phyloP scores from a whole-genome alignment of 2,113 vertebrate genomes.

The Trematocara unimaculatum region DNA sequence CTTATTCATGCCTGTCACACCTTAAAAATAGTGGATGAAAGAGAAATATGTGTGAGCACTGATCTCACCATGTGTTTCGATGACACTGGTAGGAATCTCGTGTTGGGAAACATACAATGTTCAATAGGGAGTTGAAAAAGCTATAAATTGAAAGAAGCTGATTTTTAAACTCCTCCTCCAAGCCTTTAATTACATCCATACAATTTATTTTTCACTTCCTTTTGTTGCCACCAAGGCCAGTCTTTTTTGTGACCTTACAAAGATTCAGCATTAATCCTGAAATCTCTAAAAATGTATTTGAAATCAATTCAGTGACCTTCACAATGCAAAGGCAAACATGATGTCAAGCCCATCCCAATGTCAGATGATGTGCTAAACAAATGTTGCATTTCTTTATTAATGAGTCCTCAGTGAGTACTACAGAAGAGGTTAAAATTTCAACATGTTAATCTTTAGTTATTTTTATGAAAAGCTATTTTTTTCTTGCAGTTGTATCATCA shows the following conservation, averaged over 20 bases:
- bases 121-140: not conserved
- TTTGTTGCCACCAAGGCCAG: slow-evolving; percentile 49
- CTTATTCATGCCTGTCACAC: slow-evolving; percentile 48
- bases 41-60: slow-evolving; percentile 23
- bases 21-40: slow-evolving; percentile 11
- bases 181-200: not conserved
- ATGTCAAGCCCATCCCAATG: slow-evolving; percentile 25
- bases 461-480: not conserved
- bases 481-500: not conserved
- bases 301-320: slow-evolving; percentile 76
- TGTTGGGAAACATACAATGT: not conserved
- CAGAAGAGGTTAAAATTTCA: not conserved
- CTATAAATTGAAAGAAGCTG: not conserved
- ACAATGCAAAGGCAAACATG: slow-evolving; percentile 49
- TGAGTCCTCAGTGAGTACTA: not conserved
- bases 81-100: not conserved
- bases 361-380: slow-evolving; percentile 18
- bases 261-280: slow-evolving; percentile 69
- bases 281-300: slow-evolving; percentile 72
- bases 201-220: slow-evolving; percentile 54
- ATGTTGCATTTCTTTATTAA: slow-evolving; percentile 39
- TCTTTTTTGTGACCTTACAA: slow-evolving; percentile 60
- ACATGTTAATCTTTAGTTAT: not conserved
- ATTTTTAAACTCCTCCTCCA: slow-evolving; percentile 16
- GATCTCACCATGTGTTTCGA: slow-evolving; percentile 19